These are phyloP conservation scores for Ophion ventricosus DNA, from an alignment of 2,888 invertebrate genomes.

Conservation along the genomic window DNA sequence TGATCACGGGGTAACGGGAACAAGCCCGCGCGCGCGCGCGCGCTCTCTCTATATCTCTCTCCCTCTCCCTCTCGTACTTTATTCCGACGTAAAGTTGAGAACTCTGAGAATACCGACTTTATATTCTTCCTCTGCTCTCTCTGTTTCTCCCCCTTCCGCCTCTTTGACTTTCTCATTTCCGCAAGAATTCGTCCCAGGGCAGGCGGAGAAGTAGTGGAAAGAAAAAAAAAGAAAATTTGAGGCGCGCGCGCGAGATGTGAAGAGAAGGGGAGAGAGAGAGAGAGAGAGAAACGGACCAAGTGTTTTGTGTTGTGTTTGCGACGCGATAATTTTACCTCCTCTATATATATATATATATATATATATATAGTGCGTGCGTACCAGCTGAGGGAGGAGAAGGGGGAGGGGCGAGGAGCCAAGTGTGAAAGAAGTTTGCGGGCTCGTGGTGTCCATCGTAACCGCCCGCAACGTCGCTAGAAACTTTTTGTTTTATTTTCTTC, in stretches of 20 bases:
- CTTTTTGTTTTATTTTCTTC: background rate
- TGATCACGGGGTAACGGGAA: constrained; percentile 27
- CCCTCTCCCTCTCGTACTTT: constrained; percentile 53
- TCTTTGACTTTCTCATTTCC: constrained; percentile 22
- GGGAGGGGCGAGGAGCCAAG: constrained; percentile 22
- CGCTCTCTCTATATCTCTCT: background rate
- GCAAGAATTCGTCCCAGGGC: constrained; percentile 20
- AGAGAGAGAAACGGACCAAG: constrained; percentile 21
- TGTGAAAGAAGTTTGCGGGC: constrained; percentile 38
- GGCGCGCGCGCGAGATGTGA: constrained; percentile 4
- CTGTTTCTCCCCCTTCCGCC: constrained; percentile 5
- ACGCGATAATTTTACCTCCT: constrained; percentile 33
- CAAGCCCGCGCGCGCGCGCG: background rate
- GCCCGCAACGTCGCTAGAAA: constrained; percentile 9
- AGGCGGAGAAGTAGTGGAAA: constrained; percentile 2
- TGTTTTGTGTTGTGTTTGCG: constrained; percentile 40
- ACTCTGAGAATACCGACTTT: constrained; percentile 21
- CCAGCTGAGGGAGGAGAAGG: background rate
- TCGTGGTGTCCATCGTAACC: background rate
- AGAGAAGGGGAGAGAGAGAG: constrained; percentile 10
- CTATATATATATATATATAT: constrained; percentile 3
- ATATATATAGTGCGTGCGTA: constrained; percentile 20
- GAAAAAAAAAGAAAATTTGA: constrained; percentile 3
- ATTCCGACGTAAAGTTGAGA: constrained; percentile 25
- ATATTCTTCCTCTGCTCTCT: constrained; percentile 16